phyloP scores from a whole-genome alignment of 2,113 vertebrate species.

The Gasterosteus nipponicus region DNA sequence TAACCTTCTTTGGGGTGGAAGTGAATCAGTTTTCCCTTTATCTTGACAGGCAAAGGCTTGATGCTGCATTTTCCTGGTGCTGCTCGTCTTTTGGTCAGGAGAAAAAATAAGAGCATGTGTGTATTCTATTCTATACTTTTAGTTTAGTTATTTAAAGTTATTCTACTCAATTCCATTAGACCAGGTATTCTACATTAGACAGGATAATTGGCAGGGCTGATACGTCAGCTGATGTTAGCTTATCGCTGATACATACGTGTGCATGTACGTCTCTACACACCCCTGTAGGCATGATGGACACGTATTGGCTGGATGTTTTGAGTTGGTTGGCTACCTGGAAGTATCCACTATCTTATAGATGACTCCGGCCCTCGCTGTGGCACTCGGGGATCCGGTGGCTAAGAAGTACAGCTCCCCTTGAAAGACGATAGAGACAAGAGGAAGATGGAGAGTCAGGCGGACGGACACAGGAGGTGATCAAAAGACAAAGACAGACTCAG shows the following conservation, averaged over 20 bases:
- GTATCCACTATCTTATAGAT: conserved; percentile 86
- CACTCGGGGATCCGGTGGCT: conserved; percentile 80
- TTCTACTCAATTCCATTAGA: not conserved
- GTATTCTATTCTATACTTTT: not conserved
- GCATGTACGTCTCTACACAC: not conserved
- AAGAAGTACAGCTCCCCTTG: conserved; percentile 85
- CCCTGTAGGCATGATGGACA: not conserved
- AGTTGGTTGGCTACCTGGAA: conserved; percentile 74
- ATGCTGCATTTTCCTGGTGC: conserved; percentile 81
- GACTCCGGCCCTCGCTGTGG: conserved; percentile 76
- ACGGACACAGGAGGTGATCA: not conserved
- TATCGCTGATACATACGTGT: not conserved
- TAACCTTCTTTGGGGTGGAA: conserved; percentile 84
- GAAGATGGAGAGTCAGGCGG: not conserved
- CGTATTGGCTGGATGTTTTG: not conserved
- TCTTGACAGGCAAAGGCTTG: conserved; percentile 75
- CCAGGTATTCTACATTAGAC: not conserved
- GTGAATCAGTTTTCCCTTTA: conserved; percentile 83
- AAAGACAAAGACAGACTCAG: not conserved
- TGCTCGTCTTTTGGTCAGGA: conserved; percentile 74
- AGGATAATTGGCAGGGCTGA: not conserved
- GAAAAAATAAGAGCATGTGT: conserved; percentile 3
- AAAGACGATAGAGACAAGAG: not conserved
- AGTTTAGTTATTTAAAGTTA: not conserved
- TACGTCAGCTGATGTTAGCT: not conserved